Evolutionary conservation across 2,888 invertebrate genomes (phyloP).

Genomic region (Torymus aiolomorphi): DNA sequence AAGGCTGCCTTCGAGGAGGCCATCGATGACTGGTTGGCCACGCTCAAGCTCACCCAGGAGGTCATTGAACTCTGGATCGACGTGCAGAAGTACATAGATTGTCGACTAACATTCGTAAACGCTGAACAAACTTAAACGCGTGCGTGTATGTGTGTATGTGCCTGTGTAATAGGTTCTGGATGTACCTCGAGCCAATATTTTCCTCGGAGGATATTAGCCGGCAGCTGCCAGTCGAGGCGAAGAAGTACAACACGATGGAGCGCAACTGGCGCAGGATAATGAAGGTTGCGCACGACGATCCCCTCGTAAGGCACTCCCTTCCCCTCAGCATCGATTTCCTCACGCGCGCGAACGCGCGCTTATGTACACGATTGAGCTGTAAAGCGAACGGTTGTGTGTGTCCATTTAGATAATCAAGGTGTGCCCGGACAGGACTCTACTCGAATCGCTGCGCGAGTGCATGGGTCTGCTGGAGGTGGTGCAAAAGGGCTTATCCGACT

Average conservation of each 20-base stretch:
- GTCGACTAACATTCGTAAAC: too few relatives aligned
- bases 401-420: constrained; percentile 79
- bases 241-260: constrained; percentile 88
- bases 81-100: constrained; percentile 80
- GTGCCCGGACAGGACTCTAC: constrained; percentile 81
- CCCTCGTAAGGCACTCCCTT: constrained; percentile 77
- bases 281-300: constrained; percentile 82
- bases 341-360: neutral
- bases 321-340: neutral
- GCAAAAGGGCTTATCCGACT: constrained; percentile 85
- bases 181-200: constrained; percentile 90
- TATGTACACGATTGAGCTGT: too few relatives aligned
- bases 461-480: constrained; percentile 84
- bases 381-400: too few relatives aligned
- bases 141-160: too few relatives aligned
- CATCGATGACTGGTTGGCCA: constrained; percentile 85
- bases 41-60: constrained; percentile 80
- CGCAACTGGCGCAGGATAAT: constrained; percentile 88
- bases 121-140: too few relatives aligned
- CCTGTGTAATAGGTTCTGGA: constrained; percentile 77
- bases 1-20: constrained; percentile 86
- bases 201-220: constrained; percentile 87
- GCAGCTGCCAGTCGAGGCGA: constrained; percentile 86
- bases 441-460: constrained; percentile 84
- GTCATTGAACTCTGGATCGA: constrained; percentile 84